Percentiles rank a stretch among this genome's conserved stretches.
These are phyloP conservation scores for Sander vitreus DNA, from an alignment of 2,113 vertebrate species.

Conservation along the genomic window DNA sequence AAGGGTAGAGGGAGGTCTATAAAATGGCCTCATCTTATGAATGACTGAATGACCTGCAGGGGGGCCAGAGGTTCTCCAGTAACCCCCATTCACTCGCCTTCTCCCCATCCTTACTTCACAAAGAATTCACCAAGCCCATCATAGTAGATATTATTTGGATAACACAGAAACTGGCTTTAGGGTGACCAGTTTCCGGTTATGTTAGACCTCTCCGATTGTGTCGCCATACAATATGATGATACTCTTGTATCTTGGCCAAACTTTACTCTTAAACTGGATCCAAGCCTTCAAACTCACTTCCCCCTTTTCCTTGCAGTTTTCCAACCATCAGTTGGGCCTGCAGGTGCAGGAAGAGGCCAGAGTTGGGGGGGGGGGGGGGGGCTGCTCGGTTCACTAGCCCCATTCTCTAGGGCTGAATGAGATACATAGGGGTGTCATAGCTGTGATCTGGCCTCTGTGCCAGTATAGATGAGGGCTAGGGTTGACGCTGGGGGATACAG, in stretches of 20 bases:
- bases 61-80: constrained; percentile 60
- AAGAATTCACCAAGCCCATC: constrained; percentile 17
- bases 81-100: constrained; percentile 49
- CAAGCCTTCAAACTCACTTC: constrained; percentile 37
- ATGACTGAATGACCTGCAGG: constrained; percentile 78
- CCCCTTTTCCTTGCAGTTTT: constrained; percentile 33
- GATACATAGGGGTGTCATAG: constrained; percentile 79
- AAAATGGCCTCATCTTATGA: constrained; percentile 75
- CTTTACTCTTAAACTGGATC: constrained; percentile 17
- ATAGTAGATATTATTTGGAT: background rate
- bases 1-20: constrained; percentile 67
- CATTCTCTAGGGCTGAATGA: constrained; percentile 80
- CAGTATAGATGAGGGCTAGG: constrained; percentile 14
- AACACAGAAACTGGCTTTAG: constrained; percentile 11
- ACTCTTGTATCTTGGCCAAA: background rate
- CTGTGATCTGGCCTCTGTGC: constrained; percentile 53
- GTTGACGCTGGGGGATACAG: constrained; percentile 20
- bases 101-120: constrained; percentile 21
- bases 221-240: background rate
- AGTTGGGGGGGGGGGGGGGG: constrained; percentile 73
- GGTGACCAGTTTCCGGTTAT: background rate
- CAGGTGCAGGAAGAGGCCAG: constrained; percentile 80
- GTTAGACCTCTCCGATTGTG: background rate
- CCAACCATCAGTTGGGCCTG: constrained; percentile 61
- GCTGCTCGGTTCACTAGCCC: constrained; percentile 79